Evolutionary conservation across 2,888 invertebrate species (phyloP).

Genomic region (Crocallis elinguaria): DNA sequence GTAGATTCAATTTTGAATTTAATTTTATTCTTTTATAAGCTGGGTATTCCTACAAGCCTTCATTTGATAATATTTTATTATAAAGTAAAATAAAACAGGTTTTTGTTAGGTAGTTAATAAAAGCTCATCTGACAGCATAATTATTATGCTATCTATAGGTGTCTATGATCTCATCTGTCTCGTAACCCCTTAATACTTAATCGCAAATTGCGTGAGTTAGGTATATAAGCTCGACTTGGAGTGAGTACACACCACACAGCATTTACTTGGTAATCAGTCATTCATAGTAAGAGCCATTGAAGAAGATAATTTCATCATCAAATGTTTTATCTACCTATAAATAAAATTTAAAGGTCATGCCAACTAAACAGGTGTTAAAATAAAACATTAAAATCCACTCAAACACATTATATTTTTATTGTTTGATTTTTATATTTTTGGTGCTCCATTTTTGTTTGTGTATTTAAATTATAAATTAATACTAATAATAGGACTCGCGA

Average conservation of each 20-base stretch:
- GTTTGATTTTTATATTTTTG: conserved; percentile 80
- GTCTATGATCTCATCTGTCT: not conserved
- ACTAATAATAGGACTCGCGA: conserved; percentile 75
- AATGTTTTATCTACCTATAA: not conserved
- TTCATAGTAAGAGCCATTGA: not conserved
- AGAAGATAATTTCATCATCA: not conserved
- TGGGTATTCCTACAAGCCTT: conserved; percentile 1
- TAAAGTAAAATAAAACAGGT: conserved; percentile 1
- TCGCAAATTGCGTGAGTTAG: too few relatives aligned
- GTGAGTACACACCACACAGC: too few relatives aligned
- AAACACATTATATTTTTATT: conserved; percentile 78
- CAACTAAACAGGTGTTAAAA: conserved; percentile 39
- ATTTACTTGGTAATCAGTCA: too few relatives aligned
- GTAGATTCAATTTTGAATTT: conserved; percentile 11
- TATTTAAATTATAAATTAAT: conserved; percentile 81
- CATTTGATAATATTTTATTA: not conserved
- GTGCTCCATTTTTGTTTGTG: conserved; percentile 82
- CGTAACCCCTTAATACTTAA: too few relatives aligned
- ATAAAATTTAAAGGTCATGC: conserved; percentile 7
- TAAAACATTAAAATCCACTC: conserved; percentile 70
- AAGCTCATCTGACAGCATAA: not conserved
- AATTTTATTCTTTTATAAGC: not conserved
- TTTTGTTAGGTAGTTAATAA: not conserved
- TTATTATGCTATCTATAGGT: not conserved
- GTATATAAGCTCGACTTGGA: too few relatives aligned